Conservation (phyloP, 2,113 vertebrate species). For the Saimiri boliviensis region DNA sequence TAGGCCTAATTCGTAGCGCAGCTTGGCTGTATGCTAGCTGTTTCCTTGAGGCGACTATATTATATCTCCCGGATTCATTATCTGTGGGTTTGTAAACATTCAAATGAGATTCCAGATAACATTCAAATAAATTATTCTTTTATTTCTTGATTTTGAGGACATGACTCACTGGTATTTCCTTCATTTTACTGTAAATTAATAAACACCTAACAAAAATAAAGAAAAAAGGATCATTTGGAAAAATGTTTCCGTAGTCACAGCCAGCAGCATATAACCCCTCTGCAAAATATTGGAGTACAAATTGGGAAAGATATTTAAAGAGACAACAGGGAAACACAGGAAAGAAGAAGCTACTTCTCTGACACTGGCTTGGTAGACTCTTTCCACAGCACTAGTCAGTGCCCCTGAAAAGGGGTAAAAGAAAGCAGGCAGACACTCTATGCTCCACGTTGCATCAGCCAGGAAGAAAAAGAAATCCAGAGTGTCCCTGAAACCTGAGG, state of each 20-base stretch:
- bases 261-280: background rate
- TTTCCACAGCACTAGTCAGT: background rate
- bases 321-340: background rate
- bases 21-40: background rate
- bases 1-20: background rate
- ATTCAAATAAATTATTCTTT: background rate
- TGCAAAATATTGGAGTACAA: conserved; percentile 1
- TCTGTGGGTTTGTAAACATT: conserved; percentile 16
- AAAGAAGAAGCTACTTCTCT: background rate
- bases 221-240: background rate
- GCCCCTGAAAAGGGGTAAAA: background rate
- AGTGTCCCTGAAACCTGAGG: background rate
- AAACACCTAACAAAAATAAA: conserved; percentile 14
- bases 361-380: background rate
- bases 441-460: background rate
- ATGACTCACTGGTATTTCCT: background rate
- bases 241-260: background rate
- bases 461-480: background rate
- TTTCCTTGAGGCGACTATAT: background rate
- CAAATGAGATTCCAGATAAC: background rate
- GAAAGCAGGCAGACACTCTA: background rate
- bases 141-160: background rate
- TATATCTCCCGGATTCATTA: background rate
- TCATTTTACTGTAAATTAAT: conserved; percentile 28
- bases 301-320: background rate